Percentiles rank a stretch among this genome's conserved stretches.
Evolutionary conservation across 2,113 vertebrate genomes (phyloP).

Genomic region (Vidua chalybeata): DNA sequence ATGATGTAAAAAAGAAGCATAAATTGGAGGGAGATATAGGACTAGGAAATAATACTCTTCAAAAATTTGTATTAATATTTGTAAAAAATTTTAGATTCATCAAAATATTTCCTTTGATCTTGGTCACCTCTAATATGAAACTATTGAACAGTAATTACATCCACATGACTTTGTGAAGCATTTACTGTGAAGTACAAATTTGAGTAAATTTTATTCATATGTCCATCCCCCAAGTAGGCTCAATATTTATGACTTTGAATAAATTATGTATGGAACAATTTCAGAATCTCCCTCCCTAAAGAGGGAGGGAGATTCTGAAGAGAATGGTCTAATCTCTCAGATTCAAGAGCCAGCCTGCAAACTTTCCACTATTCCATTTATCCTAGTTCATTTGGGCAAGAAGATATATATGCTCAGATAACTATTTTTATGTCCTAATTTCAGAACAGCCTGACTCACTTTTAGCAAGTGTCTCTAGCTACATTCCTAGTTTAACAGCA

Average conservation of each 20-base stretch:
- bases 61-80: not conserved
- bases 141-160: not conserved
- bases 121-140: not conserved
- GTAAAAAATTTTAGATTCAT: not conserved
- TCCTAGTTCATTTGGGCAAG: not conserved
- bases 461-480: not conserved
- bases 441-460: not conserved
- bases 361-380: not conserved
- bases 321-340: fast-evolving
- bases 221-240: not conserved
- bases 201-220: not conserved
- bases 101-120: not conserved
- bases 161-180: not conserved
- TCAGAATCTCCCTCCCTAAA: not conserved
- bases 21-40: not conserved
- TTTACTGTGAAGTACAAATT: not conserved
- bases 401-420: not conserved
- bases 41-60: not conserved
- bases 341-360: not conserved
- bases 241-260: not conserved
- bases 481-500: not conserved
- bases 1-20: not conserved
- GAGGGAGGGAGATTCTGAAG: not conserved
- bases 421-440: not conserved
- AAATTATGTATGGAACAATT: not conserved